These are phyloP conservation scores for Pteromalus puparum DNA, from an alignment of 1,140 invertebrate species.

Conservation along the genomic window DNA sequence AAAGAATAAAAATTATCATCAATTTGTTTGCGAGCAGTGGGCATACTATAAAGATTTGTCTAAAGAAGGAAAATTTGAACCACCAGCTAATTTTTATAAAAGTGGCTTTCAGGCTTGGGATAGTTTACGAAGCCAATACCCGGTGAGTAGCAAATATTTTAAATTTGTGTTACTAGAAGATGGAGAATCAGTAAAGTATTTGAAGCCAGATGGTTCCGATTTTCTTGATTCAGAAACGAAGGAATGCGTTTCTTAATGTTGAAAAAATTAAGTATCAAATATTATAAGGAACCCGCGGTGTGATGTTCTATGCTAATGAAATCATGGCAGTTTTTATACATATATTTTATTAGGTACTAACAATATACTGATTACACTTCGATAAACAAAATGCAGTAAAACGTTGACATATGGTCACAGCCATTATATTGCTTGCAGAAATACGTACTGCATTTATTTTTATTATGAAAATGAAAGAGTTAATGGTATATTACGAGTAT, in stretches of 20 bases:
- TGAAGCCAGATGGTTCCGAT: not conserved
- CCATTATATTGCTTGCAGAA: no score
- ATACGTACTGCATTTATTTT: no score
- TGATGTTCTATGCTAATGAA: not conserved
- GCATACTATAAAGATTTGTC: slow-evolving; percentile 1
- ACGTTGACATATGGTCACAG: no score
- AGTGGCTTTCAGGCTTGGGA: not conserved
- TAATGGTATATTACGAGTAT: not conserved
- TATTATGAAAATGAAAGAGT: no score
- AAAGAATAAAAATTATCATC: slow-evolving; percentile 11
- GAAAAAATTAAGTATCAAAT: not conserved
- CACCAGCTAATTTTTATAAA: slow-evolving; percentile 16
- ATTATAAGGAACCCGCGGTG: not conserved
- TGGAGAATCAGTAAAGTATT: not conserved
- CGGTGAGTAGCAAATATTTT: not conserved
- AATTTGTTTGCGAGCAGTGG: not conserved
- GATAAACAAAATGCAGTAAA: no score
- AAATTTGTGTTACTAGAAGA: not conserved
- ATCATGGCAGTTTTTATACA: not conserved
- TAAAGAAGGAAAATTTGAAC: slow-evolving; percentile 14
- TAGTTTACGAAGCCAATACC: not conserved
- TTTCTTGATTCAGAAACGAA: not conserved
- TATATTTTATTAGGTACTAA: not conserved
- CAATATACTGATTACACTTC: no score
- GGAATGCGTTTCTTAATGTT: not conserved